A percentile compares a stretch with the other conserved stretches of the same genome.
Conservation (phyloP, 2,797 vertebrate genomes). For the Toxotes lorentzi region DNA sequence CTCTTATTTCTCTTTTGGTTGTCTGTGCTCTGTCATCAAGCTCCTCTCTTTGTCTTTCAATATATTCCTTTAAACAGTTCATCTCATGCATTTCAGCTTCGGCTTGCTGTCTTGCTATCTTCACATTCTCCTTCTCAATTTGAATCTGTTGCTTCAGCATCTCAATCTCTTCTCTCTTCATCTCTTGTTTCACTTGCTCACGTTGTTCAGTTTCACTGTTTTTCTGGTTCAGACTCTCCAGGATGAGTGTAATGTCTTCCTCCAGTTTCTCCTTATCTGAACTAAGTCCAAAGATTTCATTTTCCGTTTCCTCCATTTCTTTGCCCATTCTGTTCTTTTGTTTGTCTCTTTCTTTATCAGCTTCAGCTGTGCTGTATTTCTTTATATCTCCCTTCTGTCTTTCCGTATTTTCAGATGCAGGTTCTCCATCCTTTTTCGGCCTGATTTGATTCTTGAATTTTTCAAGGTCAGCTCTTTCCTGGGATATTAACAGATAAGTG, state of each 20-base stretch:
- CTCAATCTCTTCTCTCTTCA: conserved; percentile 39
- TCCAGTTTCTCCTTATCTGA: conserved; percentile 35
- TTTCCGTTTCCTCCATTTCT: conserved; percentile 24
- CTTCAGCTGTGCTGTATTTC: not conserved
- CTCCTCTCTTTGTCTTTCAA: conserved; percentile 60
- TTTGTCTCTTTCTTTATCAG: conserved; percentile 1
- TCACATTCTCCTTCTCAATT: conserved; percentile 49
- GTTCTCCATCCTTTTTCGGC: not conserved
- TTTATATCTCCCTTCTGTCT: conserved; percentile 1
- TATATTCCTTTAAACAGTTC: conserved; percentile 43
- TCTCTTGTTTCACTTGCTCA: conserved; percentile 46
- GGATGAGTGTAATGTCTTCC: not conserved
- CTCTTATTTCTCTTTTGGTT: conserved; percentile 66
- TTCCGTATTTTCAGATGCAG: not conserved
- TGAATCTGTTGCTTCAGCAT: conserved; percentile 49
- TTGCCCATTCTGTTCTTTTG: conserved; percentile 10
- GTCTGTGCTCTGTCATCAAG: conserved; percentile 59
- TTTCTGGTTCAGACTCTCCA: conserved; percentile 24
- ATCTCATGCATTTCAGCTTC: conserved; percentile 54
- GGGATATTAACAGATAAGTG: conserved; percentile 3
- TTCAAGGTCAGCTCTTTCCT: conserved; percentile 28
- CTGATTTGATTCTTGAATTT: conserved; percentile 10
- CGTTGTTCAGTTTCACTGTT: conserved; percentile 23
- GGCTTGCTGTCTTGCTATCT: conserved; percentile 40
- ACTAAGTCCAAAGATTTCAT: conserved; percentile 19